Evolutionary conservation across 2,113 vertebrate species (phyloP), one percentile per base, ranked within the genome.

Genomic region (Paradoxurus hermaphroditus): DNA sequence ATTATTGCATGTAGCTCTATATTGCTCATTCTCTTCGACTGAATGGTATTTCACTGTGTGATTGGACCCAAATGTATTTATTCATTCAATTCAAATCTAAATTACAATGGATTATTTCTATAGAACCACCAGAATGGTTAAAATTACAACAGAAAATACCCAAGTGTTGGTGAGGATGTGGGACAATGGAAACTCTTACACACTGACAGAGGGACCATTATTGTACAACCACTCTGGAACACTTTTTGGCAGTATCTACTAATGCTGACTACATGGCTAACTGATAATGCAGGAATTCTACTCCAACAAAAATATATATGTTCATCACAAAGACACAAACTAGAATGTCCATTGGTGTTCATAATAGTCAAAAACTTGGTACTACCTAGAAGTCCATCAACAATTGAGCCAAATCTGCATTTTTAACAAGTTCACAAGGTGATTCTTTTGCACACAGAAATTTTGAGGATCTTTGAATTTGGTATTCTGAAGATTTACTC

Each of bases 401-500:
- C 29, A 88, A 46, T 27, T 68, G 27, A 67, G 56, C 14, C 77
- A 68, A 31, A 84, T 34, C 41, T 86, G 41, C 75, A 79, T 94
- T 85, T 89, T 96, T 59, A 91, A 86, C 29, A 62, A 91, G 51
- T 75, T 62, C 5, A 18, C 13, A 23, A 36, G n/a, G 59, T 90
- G 63, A 88, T 36, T 93, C 34, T 68, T 77, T 56, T 2, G 14
- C 27, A 88, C 27, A 75, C 14, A 53, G 18, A 86, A 90, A n/a
- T 56, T 85, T 39, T 59, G 86, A 93, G 86, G 92, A 79, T 81
- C 31, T 88, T 86, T 91, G 59, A 53, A 53, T 67, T 83, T 85
- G 46, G 56, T 63, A 72, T 39, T 67, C 68, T 59, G 49, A 96
- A 53, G 92, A 97, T 96, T 86, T 93, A 81, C 93, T 91, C 94